Percentiles rank a stretch among this genome's conserved stretches.
phyloP scores from a whole-genome alignment of 2,797 vertebrate genomes.

The Tragopan temminckii region DNA sequence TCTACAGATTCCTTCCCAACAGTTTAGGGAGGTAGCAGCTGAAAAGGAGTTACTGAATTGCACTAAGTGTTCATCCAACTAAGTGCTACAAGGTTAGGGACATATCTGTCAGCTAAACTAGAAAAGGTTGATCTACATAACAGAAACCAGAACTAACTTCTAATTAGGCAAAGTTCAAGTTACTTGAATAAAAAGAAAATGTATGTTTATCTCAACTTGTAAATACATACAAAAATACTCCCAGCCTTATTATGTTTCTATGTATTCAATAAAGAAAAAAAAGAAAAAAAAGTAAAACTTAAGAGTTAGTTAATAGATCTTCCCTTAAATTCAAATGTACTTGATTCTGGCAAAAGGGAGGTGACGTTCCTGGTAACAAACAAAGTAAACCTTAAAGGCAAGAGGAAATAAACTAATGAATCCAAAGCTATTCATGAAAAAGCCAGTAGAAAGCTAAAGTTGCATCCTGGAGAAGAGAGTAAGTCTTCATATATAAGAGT shows the following conservation, averaged over 20 bases:
- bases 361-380: not conserved
- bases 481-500: not conserved
- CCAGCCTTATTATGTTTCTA: not conserved
- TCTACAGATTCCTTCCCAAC: not conserved
- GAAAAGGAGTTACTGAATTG: not conserved
- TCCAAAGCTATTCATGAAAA: not conserved
- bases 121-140: not conserved
- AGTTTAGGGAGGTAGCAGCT: not conserved
- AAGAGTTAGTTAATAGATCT: not conserved
- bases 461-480: not conserved
- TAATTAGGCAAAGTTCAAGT: not conserved
- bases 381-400: not conserved
- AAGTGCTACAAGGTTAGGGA: slow-evolving; percentile 5
- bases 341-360: not conserved
- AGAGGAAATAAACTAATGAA: not conserved
- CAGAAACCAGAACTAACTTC: not conserved
- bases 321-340: not conserved
- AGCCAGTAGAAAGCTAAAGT: not conserved
- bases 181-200: not conserved
- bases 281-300: not conserved
- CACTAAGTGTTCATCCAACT: slow-evolving; percentile 16
- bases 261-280: not conserved
- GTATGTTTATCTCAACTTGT: not conserved
- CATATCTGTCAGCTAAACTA: not conserved
- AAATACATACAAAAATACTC: not conserved